phyloP scores from a whole-genome alignment of 2,797 vertebrate species.

The Delichon dasypus region DNA sequence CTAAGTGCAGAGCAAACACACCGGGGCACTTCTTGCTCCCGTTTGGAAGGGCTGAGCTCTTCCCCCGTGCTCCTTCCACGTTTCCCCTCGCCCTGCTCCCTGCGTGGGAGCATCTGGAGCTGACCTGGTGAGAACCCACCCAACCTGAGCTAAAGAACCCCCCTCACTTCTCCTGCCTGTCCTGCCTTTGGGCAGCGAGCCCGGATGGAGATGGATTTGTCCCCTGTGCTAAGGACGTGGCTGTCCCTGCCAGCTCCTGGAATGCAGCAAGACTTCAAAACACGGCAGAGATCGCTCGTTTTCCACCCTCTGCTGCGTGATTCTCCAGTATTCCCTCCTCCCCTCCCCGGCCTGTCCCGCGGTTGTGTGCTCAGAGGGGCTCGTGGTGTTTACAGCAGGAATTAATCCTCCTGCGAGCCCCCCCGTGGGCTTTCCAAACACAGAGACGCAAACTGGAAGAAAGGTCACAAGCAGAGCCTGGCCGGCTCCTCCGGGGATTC shows the following conservation, averaged over 20 bases:
- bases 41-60: neutral
- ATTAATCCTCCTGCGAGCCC: slow-evolving; percentile 15
- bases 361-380: neutral
- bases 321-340: neutral
- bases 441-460: neutral
- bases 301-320: accelerated
- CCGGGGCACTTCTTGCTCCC: neutral
- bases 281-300: neutral
- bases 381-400: neutral
- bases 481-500: neutral
- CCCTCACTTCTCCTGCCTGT: neutral
- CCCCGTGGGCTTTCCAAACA: neutral
- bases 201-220: neutral
- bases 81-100: neutral
- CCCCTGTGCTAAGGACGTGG: neutral
- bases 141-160: neutral
- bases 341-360: neutral
- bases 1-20: neutral
- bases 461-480: neutral
- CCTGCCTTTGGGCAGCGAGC: neutral
- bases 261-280: neutral
- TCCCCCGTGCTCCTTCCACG: accelerated
- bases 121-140: neutral
- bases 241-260: neutral
- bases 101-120: neutral